A percentile compares a stretch with the other conserved stretches of the same genome.
Conservation (phyloP, 2,888 invertebrate species). For the Epistrophe grossulariae region DNA sequence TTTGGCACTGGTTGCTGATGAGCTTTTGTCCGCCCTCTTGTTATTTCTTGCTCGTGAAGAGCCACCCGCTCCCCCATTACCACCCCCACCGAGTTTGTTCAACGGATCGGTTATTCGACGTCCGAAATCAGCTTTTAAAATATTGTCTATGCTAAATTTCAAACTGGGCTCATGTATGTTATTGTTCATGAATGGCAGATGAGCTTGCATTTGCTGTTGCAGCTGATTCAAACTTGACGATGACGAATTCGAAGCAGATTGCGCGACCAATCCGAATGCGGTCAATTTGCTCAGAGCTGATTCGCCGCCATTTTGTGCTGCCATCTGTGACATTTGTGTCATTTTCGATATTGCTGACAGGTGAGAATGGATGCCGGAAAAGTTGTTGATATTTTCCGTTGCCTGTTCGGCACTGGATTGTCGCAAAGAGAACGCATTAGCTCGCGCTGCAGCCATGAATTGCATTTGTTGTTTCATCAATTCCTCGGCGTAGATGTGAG, state of each 20-base stretch:
- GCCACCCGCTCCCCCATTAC: constrained; percentile 43
- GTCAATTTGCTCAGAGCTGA: constrained; percentile 80
- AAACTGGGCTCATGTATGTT: constrained; percentile 86
- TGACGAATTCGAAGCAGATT: constrained; percentile 55
- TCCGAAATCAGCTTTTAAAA: constrained; percentile 93
- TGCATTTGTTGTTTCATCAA: constrained; percentile 84
- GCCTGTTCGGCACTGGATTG: constrained; percentile 60
- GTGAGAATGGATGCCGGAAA: constrained; percentile 87
- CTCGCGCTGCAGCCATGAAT: constrained; percentile 83
- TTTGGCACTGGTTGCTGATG: constrained; percentile 73
- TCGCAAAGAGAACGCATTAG: constrained; percentile 81
- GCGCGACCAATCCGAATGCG: constrained; percentile 80
- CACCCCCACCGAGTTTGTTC: constrained; percentile 84
- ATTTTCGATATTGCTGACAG: constrained; percentile 88
- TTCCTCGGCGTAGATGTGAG: constrained; percentile 83
- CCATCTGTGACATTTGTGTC: constrained; percentile 80
- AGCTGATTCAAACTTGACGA: constrained; percentile 78
- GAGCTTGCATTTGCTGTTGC: constrained; percentile 81
- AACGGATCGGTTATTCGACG: constrained; percentile 89
- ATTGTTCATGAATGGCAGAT: constrained; percentile 80
- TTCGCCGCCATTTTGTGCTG: constrained; percentile 65
- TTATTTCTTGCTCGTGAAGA: constrained; percentile 55
- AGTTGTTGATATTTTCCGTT: constrained; percentile 76
- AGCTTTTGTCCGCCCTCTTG: constrained; percentile 65
- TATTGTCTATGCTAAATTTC: constrained; percentile 94